Conservation (phyloP, 2,888 invertebrate species). For the Callinectes sapidus region DNA sequence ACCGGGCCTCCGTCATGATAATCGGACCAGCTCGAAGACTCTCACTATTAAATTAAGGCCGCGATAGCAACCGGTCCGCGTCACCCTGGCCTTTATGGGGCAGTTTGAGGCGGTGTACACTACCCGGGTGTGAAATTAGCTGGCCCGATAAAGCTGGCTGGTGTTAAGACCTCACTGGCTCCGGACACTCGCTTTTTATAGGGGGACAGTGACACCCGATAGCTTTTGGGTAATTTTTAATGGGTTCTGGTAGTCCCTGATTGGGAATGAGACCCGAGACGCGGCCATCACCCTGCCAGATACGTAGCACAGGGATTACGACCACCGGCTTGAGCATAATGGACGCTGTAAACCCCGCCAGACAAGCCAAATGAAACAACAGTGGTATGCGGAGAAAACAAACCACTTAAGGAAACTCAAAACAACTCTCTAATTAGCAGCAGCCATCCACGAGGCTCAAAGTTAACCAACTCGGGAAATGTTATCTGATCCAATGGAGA, state of each 20-base stretch:
- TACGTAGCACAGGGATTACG: not conserved
- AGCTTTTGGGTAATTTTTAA: conserved; percentile 37
- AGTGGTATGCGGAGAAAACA: not conserved
- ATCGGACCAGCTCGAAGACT: not conserved
- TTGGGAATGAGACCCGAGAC: not conserved
- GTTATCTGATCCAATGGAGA: not conserved
- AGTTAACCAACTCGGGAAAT: not conserved
- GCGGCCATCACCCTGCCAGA: not conserved
- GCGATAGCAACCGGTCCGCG: conserved; percentile 36
- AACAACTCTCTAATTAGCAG: not conserved
- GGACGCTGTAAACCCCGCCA: not conserved
- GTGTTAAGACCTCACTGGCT: conserved; percentile 36
- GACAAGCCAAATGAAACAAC: conserved; percentile 4
- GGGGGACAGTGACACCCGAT: not conserved
- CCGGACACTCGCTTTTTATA: conserved; percentile 31
- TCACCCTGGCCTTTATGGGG: conserved; percentile 33
- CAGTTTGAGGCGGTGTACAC: conserved; percentile 36
- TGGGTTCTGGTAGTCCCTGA: conserved; percentile 7
- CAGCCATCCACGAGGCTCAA: not conserved
- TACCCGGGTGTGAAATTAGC: conserved; percentile 37
- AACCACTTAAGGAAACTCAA: not conserved
- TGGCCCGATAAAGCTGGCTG: conserved; percentile 20
- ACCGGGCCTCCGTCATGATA: conserved; percentile 14
- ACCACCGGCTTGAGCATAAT: not conserved
- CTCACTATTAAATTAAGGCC: conserved; percentile 32